These are phyloP conservation scores for Syngnathus typhle DNA, from an alignment of 2,113 vertebrate genomes.

Conservation along the genomic window DNA sequence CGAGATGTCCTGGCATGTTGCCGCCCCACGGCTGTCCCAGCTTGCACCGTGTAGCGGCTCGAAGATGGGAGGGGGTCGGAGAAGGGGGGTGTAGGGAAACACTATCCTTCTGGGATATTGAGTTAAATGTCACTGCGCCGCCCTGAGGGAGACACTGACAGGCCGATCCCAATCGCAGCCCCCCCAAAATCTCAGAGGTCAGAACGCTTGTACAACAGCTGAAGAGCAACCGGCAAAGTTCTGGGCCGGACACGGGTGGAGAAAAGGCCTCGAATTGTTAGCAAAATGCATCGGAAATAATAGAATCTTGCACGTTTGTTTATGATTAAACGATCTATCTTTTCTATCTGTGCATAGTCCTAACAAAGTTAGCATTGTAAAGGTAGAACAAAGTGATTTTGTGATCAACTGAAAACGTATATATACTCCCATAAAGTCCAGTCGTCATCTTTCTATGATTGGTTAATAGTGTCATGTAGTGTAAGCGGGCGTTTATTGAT, in stretches of 20 bases:
- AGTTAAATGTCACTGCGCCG: constrained; percentile 72
- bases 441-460: neutral
- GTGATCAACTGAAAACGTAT: no score
- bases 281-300: neutral
- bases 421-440: no score
- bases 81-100: constrained; percentile 40
- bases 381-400: no score
- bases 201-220: constrained; percentile 60
- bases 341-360: no score
- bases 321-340: neutral
- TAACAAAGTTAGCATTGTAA: no score
- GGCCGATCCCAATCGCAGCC: constrained; percentile 51
- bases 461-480: neutral
- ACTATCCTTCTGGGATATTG: constrained; percentile 71
- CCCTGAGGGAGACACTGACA: constrained; percentile 70
- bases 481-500: neutral
- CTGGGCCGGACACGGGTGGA: constrained; percentile 31
- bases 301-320: neutral
- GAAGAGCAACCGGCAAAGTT: constrained; percentile 31
- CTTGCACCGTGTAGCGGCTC: constrained; percentile 29
- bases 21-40: constrained; percentile 38
- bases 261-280: neutral
- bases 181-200: constrained; percentile 60
- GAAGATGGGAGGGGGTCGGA: constrained; percentile 45
- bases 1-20: constrained; percentile 41